Evolutionary conservation across 2,797 vertebrate species (phyloP), one percentile per base, ranked within the genome.

Genomic region (Gymnothorax reevesii): DNA sequence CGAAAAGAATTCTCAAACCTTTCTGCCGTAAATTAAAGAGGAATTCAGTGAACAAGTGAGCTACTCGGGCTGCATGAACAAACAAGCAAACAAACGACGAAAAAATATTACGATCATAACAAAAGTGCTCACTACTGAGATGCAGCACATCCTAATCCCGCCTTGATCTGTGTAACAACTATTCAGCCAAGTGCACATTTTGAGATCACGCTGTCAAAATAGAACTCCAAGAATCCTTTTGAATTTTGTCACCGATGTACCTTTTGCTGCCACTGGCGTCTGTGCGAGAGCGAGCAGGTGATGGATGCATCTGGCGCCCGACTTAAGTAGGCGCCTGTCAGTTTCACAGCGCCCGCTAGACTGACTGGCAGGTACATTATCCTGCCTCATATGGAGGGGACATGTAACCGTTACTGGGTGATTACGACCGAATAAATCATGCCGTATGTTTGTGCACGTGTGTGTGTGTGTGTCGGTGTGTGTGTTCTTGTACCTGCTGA

Each of bases 11-110:
- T 87, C 86, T 15, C 57, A 87, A 84, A 75, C 57, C 84, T 49
- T 82, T 85, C 88, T 88, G 82, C 49, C 87, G 75, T 90, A 89
- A 89, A 90, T 83, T 27, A 90, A 86, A 82, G 79, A 9, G 17
- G 27, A 27, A 64, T 22, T 49, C 8, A 12, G 82, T 75, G 54
- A 83, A 84, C 57, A 85, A 57, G 83, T 12, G 15, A 59, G 49
- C n/a, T 57, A 27, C 33, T 85, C 57, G 27, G 27, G 20, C 20
- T 59, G 27, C 5, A 79, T 42, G 82, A 66, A 86, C 27, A 71
- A 69, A 69, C n/a, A 69, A 69, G 25, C 8, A 33, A 71, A 49
- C 6, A 42, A 75, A 75, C 7, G 4, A 84, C 7, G 9, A 7
- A 59, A 27, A 8, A 57, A 60, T 15, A 66, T n/a, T 73, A 55